Percentiles rank a stretch among this genome's conserved stretches.
phyloP scores from a whole-genome alignment of 92 coral and sea anemone species.

The Desmophyllum pertusum region DNA sequence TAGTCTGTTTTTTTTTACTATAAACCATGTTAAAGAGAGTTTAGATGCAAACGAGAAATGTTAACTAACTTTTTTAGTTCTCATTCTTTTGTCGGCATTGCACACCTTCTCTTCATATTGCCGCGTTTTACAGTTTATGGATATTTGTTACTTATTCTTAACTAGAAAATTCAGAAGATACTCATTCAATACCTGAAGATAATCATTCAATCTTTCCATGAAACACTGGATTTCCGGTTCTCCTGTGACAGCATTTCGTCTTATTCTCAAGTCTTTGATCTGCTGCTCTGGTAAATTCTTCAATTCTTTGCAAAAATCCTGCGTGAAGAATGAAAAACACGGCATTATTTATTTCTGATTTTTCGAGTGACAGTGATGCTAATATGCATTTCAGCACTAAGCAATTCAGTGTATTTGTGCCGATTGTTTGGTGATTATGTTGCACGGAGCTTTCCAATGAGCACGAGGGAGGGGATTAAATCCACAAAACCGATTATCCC shows the following conservation, averaged over 20 bases:
- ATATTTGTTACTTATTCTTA: too few species aligned
- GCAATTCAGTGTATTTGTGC: background rate
- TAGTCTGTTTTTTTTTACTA: background rate
- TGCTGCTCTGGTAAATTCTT: conserved; percentile 66
- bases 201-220: conserved; percentile 77
- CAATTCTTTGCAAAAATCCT: conserved; percentile 87
- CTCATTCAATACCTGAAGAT: conserved; percentile 75
- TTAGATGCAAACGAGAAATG: background rate
- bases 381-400: background rate
- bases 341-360: too few species aligned
- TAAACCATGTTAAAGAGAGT: too few species aligned
- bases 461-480: too few species aligned
- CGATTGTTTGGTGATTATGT: background rate
- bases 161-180: too few species aligned
- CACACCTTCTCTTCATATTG: background rate
- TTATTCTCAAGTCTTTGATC: conserved; percentile 73
- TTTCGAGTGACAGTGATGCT: too few species aligned
- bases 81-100: background rate
- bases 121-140: too few species aligned
- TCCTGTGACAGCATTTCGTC: conserved; percentile 90
- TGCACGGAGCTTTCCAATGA: too few species aligned
- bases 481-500: too few species aligned
- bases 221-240: conserved; percentile 88
- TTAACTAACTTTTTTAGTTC: too few species aligned
- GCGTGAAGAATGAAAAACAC: background rate